Evolutionary conservation across 2,888 invertebrate genomes (phyloP), one percentile per base, ranked within the genome.

Genomic region (Cephalotes varians): DNA sequence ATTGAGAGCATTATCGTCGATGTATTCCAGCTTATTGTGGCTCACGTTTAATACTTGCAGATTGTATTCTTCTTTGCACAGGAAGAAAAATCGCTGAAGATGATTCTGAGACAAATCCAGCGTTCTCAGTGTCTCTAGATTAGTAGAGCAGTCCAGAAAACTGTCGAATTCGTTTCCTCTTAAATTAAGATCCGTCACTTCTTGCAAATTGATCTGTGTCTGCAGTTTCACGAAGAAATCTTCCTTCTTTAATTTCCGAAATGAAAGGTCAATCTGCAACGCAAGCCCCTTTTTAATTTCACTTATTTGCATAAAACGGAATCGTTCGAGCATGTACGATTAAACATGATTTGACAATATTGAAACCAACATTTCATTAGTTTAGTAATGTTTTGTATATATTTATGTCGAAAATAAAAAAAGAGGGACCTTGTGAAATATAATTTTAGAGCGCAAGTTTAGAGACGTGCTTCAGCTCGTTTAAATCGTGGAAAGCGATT

Each of bases 51-150:
- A 95, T 89, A 97, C 97, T 95, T 98, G 98, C 83, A 98, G 95
- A 21, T 98, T 98, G 92, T 98, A 98, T 85, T 98, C 95, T 92
- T 98, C 98, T 92, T 97, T 96, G 93, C 98, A 98, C 90, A 98
- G 86, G 37, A 94, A 94, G 82, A 94, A 94, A 47, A 94, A 94
- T 77, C 92, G 90, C 25, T 92, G 91, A 84, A 98, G 95, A 94
- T 97, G 97, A 95, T 98, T 98, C 93, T 96, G 96, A 58, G 98
- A 98, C 93, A 98, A 95, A 95, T 98, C 98, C 88, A 98, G 95
- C 1, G 97, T 97, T 90, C 97, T 96, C 89, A 99, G 95, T 93
- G 97, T 98, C 91, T 97, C 97, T 90, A 98, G 95, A 94, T 98
- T 97, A n/a, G 97, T 93, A 18, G 94, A 93, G 67, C 94, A 94